Evolutionary conservation across 2,888 invertebrate genomes (phyloP).

Genomic region (Glaucopsyche alexis): DNA sequence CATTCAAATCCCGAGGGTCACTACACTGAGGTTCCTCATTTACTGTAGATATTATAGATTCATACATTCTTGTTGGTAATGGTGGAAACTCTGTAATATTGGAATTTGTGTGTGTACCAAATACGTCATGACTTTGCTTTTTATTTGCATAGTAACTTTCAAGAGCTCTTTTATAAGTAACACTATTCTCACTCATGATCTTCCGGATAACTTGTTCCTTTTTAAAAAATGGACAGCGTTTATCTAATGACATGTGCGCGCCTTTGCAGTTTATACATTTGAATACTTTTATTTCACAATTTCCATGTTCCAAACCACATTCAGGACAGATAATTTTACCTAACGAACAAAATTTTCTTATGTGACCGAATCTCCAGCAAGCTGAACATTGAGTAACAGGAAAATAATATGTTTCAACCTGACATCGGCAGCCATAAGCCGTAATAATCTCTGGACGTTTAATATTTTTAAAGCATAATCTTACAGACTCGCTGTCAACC

Average conservation of each 20-base stretch:
- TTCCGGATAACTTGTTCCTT: slow-evolving; percentile 37
- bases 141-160: too few relatives aligned
- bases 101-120: not conserved
- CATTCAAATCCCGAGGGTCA: not conserved
- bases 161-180: too few relatives aligned
- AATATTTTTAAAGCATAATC: slow-evolving; percentile 34
- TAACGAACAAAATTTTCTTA: too few relatives aligned
- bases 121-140: too few relatives aligned
- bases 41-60: too few relatives aligned
- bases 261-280: slow-evolving; percentile 40
- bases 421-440: slow-evolving; percentile 31
- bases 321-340: slow-evolving; percentile 39
- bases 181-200: too few relatives aligned
- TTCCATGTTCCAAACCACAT: slow-evolving; percentile 36
- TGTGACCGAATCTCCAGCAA: slow-evolving; percentile 40
- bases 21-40: not conserved
- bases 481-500: too few relatives aligned
- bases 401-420: slow-evolving; percentile 37
- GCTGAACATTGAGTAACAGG: slow-evolving; percentile 40
- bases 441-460: slow-evolving; percentile 35
- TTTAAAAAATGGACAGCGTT: slow-evolving; percentile 37
- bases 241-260: slow-evolving; percentile 39
- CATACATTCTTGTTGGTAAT: not conserved
- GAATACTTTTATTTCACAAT: slow-evolving; percentile 36
- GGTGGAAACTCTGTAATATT: too few relatives aligned